Conservation (phyloP, 2,797 vertebrate genomes). For the Aythya fuligula region DNA sequence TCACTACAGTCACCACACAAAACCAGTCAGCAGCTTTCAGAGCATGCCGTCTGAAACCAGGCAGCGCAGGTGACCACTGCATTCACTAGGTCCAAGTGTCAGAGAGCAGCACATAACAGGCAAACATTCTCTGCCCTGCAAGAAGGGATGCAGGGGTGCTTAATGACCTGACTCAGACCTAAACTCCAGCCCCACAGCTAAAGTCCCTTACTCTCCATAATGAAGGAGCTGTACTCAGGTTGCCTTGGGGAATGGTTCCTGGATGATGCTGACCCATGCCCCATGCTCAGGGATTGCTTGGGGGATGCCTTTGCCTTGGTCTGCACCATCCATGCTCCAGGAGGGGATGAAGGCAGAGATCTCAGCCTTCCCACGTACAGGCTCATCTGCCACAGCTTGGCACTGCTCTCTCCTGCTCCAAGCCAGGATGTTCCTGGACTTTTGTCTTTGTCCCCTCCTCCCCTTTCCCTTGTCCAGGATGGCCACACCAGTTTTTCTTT, state of each 20-base stretch:
- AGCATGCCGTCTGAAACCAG: rapidly evolving
- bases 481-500: not conserved
- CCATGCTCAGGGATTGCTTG: not conserved
- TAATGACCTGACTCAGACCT: not conserved
- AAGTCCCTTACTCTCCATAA: not conserved
- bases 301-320: not conserved
- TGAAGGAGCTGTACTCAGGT: not conserved
- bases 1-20: rapidly evolving
- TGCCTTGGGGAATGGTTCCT: not conserved
- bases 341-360: not conserved
- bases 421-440: not conserved
- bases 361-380: not conserved
- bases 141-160: not conserved
- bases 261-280: not conserved
- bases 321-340: not conserved
- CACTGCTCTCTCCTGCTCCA: not conserved
- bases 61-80: not conserved
- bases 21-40: not conserved
- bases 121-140: rapidly evolving
- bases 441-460: not conserved
- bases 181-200: not conserved
- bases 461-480: not conserved
- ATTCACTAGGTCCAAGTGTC: rapidly evolving
- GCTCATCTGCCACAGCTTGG: rapidly evolving
- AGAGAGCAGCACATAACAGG: not conserved